Evolutionary conservation across 2,797 vertebrate species (phyloP).

Genomic region (Chiroxiphia lanceolata): DNA sequence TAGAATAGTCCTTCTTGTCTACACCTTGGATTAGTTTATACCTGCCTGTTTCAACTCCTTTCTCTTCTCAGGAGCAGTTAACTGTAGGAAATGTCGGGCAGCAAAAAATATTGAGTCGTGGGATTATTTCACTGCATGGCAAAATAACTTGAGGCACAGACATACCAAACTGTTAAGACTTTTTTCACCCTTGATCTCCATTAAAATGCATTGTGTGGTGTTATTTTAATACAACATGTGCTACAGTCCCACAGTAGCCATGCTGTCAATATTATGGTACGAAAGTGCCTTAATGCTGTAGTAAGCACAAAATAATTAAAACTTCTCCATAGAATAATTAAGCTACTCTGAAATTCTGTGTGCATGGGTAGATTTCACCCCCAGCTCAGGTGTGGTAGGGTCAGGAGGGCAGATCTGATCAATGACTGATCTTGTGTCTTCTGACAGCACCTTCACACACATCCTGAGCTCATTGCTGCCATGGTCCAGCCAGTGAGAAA

Average conservation of each 20-base stretch:
- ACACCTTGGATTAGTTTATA: background rate
- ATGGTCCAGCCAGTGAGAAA: background rate
- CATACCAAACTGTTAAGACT: background rate
- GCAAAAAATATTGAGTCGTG: background rate
- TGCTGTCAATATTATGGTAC: fast-evolving
- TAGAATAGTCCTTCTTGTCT: background rate
- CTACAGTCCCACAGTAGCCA: background rate
- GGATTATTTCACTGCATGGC: background rate
- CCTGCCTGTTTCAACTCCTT: background rate
- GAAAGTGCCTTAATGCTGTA: background rate
- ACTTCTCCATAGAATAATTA: background rate
- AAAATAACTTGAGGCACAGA: background rate
- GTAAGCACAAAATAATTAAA: background rate
- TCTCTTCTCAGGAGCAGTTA: background rate
- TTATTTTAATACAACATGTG: background rate
- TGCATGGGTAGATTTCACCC: background rate
- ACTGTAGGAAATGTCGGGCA: background rate
- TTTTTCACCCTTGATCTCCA: background rate
- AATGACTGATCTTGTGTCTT: background rate
- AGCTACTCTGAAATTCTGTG: background rate
- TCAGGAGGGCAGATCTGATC: background rate
- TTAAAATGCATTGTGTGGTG: background rate
- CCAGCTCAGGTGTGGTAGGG: background rate
- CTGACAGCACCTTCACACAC: background rate
- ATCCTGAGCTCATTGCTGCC: background rate